Evolutionary conservation across 1,140 invertebrate species (phyloP), one percentile per base, ranked within the genome.

Genomic region (Rhizoglyphus robini): DNA sequence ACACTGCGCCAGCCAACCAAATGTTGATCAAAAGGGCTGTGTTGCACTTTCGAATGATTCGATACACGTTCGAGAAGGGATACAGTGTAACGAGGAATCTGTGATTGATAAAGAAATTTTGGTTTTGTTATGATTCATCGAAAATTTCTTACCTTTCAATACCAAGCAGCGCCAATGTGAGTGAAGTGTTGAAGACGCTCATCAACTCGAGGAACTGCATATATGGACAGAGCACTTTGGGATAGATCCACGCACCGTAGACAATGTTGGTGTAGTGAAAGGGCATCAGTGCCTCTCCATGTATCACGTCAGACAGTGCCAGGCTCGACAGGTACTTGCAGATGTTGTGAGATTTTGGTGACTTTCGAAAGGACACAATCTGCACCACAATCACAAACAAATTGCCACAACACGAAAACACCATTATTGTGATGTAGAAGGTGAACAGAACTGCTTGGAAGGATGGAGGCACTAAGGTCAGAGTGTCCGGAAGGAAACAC

Each of bases 91-190:
- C n/a, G n/a, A n/a, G n/a, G 41, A 23, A 15, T 15, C 15, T 15
- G 41, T 15, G 41, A 15, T 15, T 15, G 15, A 23, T 13, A 11
- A 30, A 13, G n/a, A n/a, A n/a, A n/a, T n/a, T n/a, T n/a, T n/a
- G n/a, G n/a, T n/a, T n/a, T n/a, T n/a, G n/a, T n/a, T n/a, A n/a
- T n/a, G n/a, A n/a, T n/a, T n/a, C n/a, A n/a, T n/a, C n/a, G n/a
- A n/a, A n/a, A n/a, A n/a, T n/a, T n/a, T n/a, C n/a, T n/a, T n/a
- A 57, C 51, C 51, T 11, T 30, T 57, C 51, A 57, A 57, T 57
- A 23, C 51, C 51, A 23, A n/a, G n/a, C n/a, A n/a, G n/a, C n/a
- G n/a, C n/a, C n/a, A n/a, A n/a, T n/a, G n/a, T n/a, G n/a, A n/a
- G 13, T 13, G 51, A 57, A 23, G 51, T 57, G 13, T 11, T 23